Conservation (phyloP, 2,888 invertebrate species). For the Cosmia trapezina region DNA sequence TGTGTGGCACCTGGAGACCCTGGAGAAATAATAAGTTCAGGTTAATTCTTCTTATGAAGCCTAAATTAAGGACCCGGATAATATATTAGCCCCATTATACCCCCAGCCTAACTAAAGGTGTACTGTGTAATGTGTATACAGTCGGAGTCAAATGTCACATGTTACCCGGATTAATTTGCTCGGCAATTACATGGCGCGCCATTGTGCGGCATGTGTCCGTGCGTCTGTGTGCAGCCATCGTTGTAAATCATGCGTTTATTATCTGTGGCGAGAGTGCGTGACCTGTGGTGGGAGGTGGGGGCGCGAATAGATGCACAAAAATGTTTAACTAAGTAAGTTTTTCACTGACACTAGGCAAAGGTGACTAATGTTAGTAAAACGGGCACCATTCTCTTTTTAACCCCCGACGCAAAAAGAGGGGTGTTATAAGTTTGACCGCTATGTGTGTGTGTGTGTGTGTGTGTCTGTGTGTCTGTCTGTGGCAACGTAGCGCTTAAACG, state of each 20-base stretch:
- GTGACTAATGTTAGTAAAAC: too few species aligned
- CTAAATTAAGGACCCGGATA: neutral
- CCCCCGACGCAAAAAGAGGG: too few species aligned
- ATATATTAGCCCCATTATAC: neutral
- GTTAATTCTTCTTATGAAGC: too few species aligned
- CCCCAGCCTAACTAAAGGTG: constrained; percentile 49
- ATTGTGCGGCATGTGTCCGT: constrained; percentile 60
- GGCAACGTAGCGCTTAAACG: too few species aligned
- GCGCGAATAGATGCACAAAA: neutral
- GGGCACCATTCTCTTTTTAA: too few species aligned
- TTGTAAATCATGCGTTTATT: constrained; percentile 52
- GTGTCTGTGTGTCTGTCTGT: too few species aligned
- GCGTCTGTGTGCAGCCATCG: constrained; percentile 10
- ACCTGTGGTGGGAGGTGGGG: neutral
- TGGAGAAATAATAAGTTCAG: neutral
- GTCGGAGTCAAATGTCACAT: constrained; percentile 83
- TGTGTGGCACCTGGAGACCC: too few species aligned
- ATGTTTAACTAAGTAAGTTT: neutral
- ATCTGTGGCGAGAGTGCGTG: constrained; percentile 23
- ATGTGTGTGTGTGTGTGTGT: too few species aligned
- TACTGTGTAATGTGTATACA: constrained; percentile 42
- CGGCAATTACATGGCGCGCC: constrained; percentile 79
- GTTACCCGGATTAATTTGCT: constrained; percentile 83
- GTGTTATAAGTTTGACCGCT: too few species aligned
- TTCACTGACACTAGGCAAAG: too few species aligned